phyloP scores from a whole-genome alignment of 2,888 invertebrate species.

The Drosophila mulleri region DNA sequence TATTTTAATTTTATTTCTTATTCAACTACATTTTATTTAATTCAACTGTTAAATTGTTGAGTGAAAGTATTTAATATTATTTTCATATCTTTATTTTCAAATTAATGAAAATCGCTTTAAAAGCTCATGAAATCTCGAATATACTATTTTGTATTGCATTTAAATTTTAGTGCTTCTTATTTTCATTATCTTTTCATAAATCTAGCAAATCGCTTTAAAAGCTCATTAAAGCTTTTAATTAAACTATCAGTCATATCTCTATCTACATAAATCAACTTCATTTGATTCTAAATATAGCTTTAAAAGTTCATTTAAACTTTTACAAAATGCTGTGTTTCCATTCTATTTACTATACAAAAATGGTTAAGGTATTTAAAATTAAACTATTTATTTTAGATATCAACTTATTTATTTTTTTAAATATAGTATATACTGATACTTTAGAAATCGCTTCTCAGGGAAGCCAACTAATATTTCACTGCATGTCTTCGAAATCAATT shows the following conservation, averaged over 20 bases:
- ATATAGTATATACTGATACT: slow-evolving; percentile 7
- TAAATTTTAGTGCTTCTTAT: too few relatives aligned
- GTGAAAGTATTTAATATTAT: too few relatives aligned
- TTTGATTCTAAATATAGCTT: neutral
- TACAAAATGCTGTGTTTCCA: neutral
- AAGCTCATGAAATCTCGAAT: neutral
- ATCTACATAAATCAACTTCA: neutral
- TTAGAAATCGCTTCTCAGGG: slow-evolving; percentile 38
- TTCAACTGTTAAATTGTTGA: too few relatives aligned
- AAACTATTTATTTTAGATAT: too few relatives aligned
- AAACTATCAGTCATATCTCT: neutral
- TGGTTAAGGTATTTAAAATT: too few relatives aligned
- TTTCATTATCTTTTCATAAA: too few relatives aligned
- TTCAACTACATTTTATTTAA: too few relatives aligned
- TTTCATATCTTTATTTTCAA: too few relatives aligned
- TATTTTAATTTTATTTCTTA: too few relatives aligned
- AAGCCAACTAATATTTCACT: slow-evolving; percentile 35
- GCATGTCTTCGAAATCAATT: slow-evolving; percentile 49
- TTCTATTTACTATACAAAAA: too few relatives aligned
- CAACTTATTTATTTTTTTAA: too few relatives aligned
- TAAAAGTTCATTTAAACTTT: neutral
- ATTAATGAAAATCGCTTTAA: neutral
- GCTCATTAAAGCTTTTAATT: neutral
- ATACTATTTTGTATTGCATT: too few relatives aligned
- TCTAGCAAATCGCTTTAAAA: neutral